Base-by-base conservation (phyloP, 2,888 invertebrate genomes). In the Pyralis farinalis region DNA sequence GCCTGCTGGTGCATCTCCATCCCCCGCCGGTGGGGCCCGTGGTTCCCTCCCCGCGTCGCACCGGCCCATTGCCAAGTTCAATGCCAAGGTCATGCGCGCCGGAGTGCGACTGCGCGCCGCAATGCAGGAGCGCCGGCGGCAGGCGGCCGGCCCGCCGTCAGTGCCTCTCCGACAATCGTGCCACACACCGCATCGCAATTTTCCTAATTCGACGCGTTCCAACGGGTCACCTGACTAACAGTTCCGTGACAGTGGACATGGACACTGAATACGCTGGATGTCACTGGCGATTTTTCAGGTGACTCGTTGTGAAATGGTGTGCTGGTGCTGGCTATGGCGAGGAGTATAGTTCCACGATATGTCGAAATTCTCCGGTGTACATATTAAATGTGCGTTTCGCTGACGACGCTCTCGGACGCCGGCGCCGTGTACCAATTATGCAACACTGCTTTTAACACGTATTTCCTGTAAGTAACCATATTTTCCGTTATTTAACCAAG, bases 11-110 rank as follows among this genome's bases (percentile, higher is more conserved):
- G 82, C 82, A 82, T 78, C 78, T 59, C 64, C 73, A 65, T 67
- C 71, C 70, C 69, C 65, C 64, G 58, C 43, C 53, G 53, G 16
- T 4, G 16, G 55, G 47, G 46, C 43, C 52, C 47, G 40, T 16
- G 16, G 45, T 45, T 44, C 42, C 54, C 46, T 47, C 57, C 61
- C 53, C 65, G 51, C 54, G 63, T 69, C 79, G 71, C 77, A 72
- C 74, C 84, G 77, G 79, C 83, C 85, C 88, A 87, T 85, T 91
- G 92, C 92, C 93, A 93, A 93, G 93, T 93, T 94, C 94, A 94
- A 92, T 94, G 93, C 93, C 94, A 94, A 94, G 94, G 94, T 92
- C 92, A 92, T 91, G 90, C 86, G 90, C 90, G 90, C 87, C 81
- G 79, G 82, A 91, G 83, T 90, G 88, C 90, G 91, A 82, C 90